These are phyloP conservation scores for Urocitellus parryii DNA, from an alignment of 2,113 vertebrate genomes.

Conservation along the genomic window DNA sequence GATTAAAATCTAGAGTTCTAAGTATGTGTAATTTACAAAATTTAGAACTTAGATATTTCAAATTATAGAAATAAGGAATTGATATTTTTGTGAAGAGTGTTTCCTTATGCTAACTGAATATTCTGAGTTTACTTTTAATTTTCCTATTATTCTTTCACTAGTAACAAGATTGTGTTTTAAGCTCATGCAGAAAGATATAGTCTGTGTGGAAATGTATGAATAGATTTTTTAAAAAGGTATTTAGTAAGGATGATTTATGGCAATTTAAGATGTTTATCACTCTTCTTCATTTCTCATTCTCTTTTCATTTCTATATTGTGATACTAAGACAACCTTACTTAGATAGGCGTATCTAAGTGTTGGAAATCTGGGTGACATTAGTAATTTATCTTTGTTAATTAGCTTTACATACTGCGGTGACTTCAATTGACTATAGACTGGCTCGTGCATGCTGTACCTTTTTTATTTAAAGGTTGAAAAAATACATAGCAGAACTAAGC, in stretches of 20 bases:
- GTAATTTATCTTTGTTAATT: not conserved
- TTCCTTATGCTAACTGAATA: not conserved
- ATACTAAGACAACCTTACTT: not conserved
- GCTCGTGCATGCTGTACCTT: not conserved
- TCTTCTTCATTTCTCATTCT: not conserved
- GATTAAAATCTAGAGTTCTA: not conserved
- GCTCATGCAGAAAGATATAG: not conserved
- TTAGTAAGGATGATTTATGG: not conserved
- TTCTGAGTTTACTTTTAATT: not conserved
- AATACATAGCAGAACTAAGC: slow-evolving; percentile 5
- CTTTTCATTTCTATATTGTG: not conserved
- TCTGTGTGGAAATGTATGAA: not conserved
- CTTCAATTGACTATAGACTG: not conserved
- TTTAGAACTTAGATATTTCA: not conserved
- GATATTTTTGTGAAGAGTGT: not conserved
- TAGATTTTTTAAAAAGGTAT: not conserved
- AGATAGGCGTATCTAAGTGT: not conserved
- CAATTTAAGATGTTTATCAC: not conserved
- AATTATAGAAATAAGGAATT: not conserved
- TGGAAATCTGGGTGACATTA: not conserved
- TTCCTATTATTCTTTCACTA: not conserved
- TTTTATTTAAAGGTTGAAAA: slow-evolving; percentile 13
- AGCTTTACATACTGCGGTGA: not conserved
- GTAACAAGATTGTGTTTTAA: not conserved
- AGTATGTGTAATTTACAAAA: not conserved